Conservation (phyloP, 1,140 invertebrate genomes). For the Physella acuta region DNA sequence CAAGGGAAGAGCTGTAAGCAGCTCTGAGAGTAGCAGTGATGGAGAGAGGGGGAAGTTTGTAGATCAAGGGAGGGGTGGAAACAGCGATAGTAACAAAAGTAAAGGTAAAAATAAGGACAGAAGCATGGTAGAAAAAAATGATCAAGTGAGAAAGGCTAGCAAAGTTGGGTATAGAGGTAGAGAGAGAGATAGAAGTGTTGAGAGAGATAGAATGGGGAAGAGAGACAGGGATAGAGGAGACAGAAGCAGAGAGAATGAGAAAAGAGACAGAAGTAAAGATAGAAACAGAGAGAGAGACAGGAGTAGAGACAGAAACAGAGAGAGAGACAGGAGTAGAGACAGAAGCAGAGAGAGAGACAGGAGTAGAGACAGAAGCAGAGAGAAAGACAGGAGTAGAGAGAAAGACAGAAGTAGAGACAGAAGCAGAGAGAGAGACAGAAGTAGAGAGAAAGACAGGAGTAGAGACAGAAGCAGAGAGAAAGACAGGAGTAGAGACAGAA, state of each 20-base stretch:
- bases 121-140: background rate
- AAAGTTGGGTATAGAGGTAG: slow-evolving; percentile 31
- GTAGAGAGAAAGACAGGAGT: background rate
- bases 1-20: no score
- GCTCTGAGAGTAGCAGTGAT: no score
- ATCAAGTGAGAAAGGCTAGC: slow-evolving; percentile 32
- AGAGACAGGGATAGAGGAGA: background rate
- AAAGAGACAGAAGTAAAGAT: no score
- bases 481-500: background rate
- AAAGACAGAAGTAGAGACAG: background rate
- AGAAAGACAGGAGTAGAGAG: no score
- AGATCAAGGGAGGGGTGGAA: background rate
- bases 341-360: no score
- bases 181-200: slow-evolving; percentile 9
- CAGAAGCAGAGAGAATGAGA: background rate
- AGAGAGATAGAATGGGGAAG: slow-evolving; percentile 2
- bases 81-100: background rate
- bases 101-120: background rate
- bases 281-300: no score
- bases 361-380: no score
- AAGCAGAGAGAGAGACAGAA: background rate
- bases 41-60: no score
- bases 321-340: no score
- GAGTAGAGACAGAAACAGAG: no score
- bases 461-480: background rate